Percentiles rank a stretch among this genome's conserved stretches.
Evolutionary conservation across 2,888 invertebrate genomes (phyloP).

Genomic region (Dynastes hyllus): DNA sequence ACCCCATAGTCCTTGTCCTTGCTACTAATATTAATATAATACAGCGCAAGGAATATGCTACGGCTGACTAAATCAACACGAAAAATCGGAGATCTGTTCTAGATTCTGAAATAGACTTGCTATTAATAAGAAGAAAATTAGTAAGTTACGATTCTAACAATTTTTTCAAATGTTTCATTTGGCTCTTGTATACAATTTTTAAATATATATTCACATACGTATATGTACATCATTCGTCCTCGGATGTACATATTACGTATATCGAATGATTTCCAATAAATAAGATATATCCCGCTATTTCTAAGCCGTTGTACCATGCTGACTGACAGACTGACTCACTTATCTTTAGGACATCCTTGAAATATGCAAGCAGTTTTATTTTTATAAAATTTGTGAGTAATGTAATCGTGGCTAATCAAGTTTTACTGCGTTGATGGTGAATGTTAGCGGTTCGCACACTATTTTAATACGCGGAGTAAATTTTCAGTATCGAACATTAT

Average conservation of each 20-base stretch:
- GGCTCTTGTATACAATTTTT: too few species aligned
- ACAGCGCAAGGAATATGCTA: too few species aligned
- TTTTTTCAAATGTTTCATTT: too few species aligned
- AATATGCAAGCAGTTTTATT: constrained; percentile 45
- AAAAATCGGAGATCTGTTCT: too few species aligned
- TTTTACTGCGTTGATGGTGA: constrained; percentile 6
- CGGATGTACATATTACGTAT: constrained; percentile 3
- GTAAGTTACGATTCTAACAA: too few species aligned
- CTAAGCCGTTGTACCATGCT: not conserved
- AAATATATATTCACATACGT: too few species aligned
- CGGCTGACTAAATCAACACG: too few species aligned
- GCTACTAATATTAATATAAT: too few species aligned
- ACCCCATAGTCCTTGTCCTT: too few species aligned
- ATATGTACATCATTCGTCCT: not conserved
- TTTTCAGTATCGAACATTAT: not conserved
- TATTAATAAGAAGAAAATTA: too few species aligned
- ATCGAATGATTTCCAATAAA: constrained; percentile 18
- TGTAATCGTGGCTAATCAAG: constrained; percentile 16
- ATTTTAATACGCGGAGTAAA: not conserved
- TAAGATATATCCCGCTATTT: constrained; percentile 6
- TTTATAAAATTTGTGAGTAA: constrained; percentile 49
- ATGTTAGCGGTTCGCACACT: not conserved
- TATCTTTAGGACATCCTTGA: constrained; percentile 47
- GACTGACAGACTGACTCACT: constrained; percentile 32
- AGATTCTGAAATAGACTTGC: too few species aligned